These are phyloP conservation scores for Strigamia transsilvanica DNA, from an alignment of 2,888 invertebrate species.

Conservation along the genomic window DNA sequence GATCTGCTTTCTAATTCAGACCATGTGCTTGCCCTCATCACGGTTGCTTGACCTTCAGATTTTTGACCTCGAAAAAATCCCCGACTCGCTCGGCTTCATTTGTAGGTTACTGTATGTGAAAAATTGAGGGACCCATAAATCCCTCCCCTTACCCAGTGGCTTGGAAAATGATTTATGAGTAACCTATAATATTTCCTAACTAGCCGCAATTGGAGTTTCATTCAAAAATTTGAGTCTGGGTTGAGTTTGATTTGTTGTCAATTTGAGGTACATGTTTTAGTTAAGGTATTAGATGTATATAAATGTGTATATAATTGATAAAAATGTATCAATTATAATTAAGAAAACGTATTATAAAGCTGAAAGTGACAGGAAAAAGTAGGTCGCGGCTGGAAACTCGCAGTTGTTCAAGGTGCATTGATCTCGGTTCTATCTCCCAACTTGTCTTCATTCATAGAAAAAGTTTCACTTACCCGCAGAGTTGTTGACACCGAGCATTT, in stretches of 20 bases:
- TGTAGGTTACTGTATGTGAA: conserved; percentile 42
- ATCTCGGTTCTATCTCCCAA: conserved; percentile 11
- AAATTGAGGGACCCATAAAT: conserved; percentile 6
- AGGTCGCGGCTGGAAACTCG: background rate
- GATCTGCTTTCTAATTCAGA: conserved; percentile 30
- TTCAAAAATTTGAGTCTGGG: background rate
- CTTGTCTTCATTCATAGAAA: conserved; percentile 7
- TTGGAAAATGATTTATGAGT: background rate
- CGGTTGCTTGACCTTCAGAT: conserved; percentile 53
- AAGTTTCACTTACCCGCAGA: conserved; percentile 15
- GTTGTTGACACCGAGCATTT: conserved; percentile 15
- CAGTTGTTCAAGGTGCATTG: conserved; percentile 21
- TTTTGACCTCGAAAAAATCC: conserved; percentile 50
- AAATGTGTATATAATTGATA: no score
- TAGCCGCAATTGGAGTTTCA: background rate
- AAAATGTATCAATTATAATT: no score
- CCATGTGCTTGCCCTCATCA: conserved; percentile 36
- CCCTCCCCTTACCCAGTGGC: background rate
- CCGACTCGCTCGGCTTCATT: conserved; percentile 21
- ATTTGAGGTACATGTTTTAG: background rate
- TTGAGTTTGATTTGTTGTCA: background rate
- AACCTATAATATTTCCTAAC: background rate
- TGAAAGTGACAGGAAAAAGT: conserved; percentile 26
- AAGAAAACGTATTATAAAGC: background rate
- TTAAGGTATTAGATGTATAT: no score